Evolutionary conservation across 2,113 vertebrate genomes (phyloP).

Genomic region (Pavo muticus): DNA sequence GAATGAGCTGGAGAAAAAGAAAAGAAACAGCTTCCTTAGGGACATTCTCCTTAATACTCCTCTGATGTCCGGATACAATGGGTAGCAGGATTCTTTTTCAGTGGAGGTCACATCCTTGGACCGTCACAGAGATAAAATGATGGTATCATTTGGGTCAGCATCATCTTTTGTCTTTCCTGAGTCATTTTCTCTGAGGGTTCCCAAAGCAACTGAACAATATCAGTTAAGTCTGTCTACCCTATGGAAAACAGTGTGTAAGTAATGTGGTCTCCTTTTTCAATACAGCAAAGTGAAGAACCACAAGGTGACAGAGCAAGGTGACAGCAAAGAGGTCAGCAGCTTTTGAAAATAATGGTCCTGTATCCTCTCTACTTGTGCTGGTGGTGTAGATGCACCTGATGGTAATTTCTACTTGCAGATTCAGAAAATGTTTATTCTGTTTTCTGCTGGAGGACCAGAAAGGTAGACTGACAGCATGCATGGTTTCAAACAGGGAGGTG

Average conservation of each 20-base stretch:
- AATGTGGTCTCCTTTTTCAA: background rate
- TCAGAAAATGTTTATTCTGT: background rate
- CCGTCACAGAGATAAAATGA: background rate
- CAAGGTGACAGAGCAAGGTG: background rate
- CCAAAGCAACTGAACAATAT: background rate
- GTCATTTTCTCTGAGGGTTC: background rate
- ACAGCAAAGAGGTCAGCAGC: background rate
- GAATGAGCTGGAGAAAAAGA: constrained; percentile 21
- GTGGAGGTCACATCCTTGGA: background rate
- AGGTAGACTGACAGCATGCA: background rate
- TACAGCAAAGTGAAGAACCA: background rate
- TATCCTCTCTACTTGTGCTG: background rate
- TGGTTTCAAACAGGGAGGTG: background rate
- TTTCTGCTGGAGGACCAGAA: background rate
- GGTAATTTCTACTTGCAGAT: background rate
- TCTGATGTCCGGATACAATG: background rate
- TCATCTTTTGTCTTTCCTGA: background rate
- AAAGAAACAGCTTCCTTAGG: background rate
- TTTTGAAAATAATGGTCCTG: background rate
- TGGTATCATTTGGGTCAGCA: background rate
- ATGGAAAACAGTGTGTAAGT: background rate
- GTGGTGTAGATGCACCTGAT: background rate
- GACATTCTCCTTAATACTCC: background rate
- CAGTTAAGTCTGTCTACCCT: background rate
- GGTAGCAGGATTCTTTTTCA: background rate